Conservation (phyloP, 2,113 vertebrate genomes). For the Mormoops blainvillei region DNA sequence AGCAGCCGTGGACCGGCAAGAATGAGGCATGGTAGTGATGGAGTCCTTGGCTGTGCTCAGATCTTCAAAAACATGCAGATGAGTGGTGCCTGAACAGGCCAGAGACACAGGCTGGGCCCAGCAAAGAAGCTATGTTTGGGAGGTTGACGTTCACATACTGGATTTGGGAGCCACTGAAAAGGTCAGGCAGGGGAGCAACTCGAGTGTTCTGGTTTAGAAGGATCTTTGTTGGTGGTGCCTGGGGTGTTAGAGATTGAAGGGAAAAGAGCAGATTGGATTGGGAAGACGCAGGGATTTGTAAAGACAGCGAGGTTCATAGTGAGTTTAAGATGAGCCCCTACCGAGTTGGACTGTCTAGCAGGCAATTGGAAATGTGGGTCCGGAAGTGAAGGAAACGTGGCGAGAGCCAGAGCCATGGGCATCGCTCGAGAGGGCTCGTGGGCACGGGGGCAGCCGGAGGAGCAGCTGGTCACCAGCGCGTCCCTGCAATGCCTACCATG, state of each 20-base stretch:
- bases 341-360: background rate
- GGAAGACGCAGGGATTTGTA: background rate
- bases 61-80: background rate
- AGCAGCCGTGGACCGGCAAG: background rate
- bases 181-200: background rate
- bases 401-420: background rate
- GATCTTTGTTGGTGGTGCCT: background rate
- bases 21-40: background rate
- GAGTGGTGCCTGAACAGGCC: background rate
- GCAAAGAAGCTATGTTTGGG: background rate
- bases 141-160: background rate
- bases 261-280: background rate
- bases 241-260: background rate
- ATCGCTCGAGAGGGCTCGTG: background rate
- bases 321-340: background rate
- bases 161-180: background rate
- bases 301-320: background rate
- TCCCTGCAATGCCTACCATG: background rate
- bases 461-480: background rate
- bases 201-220: background rate
- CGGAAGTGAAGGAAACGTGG: background rate
- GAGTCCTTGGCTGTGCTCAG: background rate
- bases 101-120: background rate
- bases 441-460: background rate
- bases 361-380: background rate